Percentiles rank a stretch among this genome's conserved stretches.
Evolutionary conservation across 2,113 vertebrate species (phyloP).

Genomic region (Calonectris borealis): DNA sequence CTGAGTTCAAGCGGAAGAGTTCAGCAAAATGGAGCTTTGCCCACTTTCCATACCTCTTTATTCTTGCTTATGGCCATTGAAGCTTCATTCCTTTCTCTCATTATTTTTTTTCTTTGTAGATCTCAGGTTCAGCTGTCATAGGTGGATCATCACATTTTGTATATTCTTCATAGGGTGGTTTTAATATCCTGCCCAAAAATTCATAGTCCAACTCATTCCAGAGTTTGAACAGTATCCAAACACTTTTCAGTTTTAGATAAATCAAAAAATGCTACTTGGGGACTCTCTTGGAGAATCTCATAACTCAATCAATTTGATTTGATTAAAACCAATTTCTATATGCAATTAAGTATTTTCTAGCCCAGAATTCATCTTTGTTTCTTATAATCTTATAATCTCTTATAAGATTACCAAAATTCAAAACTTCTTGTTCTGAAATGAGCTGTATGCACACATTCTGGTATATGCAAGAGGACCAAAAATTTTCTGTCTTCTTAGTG

Average conservation of each 20-base stretch:
- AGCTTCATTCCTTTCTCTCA: background rate
- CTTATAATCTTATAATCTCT: background rate
- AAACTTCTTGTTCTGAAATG: background rate
- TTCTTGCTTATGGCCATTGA: background rate
- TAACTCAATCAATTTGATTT: background rate
- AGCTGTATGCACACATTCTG: background rate
- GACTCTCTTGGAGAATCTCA: background rate
- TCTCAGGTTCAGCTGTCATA: background rate
- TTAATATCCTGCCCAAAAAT: background rate
- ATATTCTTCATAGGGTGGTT: background rate
- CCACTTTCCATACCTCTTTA: background rate
- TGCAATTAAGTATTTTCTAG: background rate
- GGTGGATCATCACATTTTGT: background rate
- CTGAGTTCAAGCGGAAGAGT: background rate
- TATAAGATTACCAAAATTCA: background rate
- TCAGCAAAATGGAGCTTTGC: background rate
- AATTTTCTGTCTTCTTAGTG: background rate
- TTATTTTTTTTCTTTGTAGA: background rate
- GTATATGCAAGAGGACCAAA: background rate
- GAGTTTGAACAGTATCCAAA: background rate
- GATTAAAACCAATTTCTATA: background rate
- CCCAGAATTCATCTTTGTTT: background rate
- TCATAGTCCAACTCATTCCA: background rate
- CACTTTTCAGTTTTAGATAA: background rate
- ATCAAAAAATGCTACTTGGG: background rate